Conservation (phyloP, 1,140 invertebrate genomes). For the Macrosteles quadrilineatus region DNA sequence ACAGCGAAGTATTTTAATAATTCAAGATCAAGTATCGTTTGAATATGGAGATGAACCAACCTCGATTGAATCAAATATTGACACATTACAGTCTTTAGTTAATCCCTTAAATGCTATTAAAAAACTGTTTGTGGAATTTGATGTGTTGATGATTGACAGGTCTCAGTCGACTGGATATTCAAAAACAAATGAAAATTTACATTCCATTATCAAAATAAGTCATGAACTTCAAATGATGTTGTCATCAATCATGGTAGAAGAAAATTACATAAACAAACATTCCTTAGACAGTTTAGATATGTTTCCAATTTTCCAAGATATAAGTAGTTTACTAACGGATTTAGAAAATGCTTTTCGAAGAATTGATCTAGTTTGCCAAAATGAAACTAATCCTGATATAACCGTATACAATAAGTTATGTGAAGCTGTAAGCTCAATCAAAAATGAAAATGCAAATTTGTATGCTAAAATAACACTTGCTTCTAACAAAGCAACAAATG, state of each 20-base stretch:
- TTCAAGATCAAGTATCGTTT: constrained; percentile 43
- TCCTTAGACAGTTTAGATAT: constrained; percentile 27
- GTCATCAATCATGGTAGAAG: constrained; percentile 27
- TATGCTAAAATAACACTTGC: neutral
- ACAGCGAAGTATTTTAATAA: constrained; percentile 40
- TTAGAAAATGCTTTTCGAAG: constrained; percentile 28
- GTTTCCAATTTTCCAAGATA: constrained; percentile 29
- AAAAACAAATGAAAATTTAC: constrained; percentile 19
- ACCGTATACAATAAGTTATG: neutral
- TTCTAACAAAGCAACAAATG: constrained; percentile 1
- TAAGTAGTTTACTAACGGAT: constrained; percentile 13
- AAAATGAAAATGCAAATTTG: neutral
- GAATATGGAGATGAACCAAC: constrained; percentile 42
- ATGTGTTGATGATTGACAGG: constrained; percentile 12
- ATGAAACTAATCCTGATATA: neutral
- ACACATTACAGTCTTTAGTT: constrained; percentile 40
- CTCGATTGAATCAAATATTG: constrained; percentile 41
- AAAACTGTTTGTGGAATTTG: constrained; percentile 33
- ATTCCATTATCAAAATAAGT: constrained; percentile 14
- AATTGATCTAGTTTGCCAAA: constrained; percentile 9
- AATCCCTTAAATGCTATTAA: constrained; percentile 40
- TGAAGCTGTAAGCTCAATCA: constrained; percentile 2
- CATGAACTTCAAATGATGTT: constrained; percentile 32
- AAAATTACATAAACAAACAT: constrained; percentile 30
- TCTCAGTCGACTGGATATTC: neutral